Evolutionary conservation across 1,140 invertebrate genomes (phyloP).

Genomic region (Brachystomella parvula): DNA sequence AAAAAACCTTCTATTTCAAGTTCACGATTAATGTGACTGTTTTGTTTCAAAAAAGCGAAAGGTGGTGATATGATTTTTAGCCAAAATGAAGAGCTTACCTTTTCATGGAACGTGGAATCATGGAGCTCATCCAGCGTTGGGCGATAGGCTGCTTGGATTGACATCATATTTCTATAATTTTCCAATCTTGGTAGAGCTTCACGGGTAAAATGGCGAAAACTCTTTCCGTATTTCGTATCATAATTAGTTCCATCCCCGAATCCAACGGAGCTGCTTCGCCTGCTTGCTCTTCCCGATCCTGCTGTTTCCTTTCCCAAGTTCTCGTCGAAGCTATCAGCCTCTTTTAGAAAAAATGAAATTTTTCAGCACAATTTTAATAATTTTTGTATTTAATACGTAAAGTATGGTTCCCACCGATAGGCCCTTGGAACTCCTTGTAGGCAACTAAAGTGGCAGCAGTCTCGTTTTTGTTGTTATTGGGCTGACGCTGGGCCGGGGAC

Average conservation of each 20-base stretch:
- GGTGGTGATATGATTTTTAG: neutral
- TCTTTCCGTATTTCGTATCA: conserved; percentile 69
- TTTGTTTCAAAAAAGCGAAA: neutral
- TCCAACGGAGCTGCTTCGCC: too few species aligned
- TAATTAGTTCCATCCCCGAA: conserved; percentile 48
- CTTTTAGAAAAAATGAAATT: too few species aligned
- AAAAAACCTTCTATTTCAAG: too few species aligned
- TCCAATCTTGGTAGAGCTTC: conserved; percentile 80
- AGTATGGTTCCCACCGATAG: too few species aligned
- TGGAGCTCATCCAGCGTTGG: conserved; percentile 89
- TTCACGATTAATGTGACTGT: too few species aligned
- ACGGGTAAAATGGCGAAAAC: conserved; percentile 76
- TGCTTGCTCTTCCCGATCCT: too few species aligned
- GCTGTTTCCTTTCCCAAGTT: too few species aligned
- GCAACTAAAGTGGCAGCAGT: conserved; percentile 14
- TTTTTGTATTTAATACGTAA: too few species aligned
- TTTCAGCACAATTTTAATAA: too few species aligned
- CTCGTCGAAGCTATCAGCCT: too few species aligned
- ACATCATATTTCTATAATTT: conserved; percentile 87
- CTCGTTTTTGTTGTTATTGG: conserved; percentile 1
- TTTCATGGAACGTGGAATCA: conserved; percentile 66
- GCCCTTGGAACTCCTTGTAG: conserved; percentile 23
- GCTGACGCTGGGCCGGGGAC: conserved; percentile 39
- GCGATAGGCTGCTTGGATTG: conserved; percentile 72
- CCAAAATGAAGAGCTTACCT: conserved; percentile 49